Evolutionary conservation across 2,888 invertebrate genomes (phyloP).

Genomic region (Punctoribates punctum): DNA sequence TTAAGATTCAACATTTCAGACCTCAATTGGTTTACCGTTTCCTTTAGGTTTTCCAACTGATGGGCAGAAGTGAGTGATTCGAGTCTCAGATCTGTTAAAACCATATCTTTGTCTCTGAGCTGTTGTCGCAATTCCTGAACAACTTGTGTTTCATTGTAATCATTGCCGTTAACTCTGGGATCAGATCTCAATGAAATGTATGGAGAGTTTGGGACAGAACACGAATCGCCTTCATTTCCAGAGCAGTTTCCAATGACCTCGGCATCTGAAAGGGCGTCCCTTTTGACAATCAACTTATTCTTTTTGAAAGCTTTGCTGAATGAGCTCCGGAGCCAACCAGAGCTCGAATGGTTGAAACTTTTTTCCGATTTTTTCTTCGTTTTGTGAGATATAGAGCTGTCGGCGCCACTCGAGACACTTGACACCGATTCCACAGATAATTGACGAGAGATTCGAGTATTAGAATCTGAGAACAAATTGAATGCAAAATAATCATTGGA

Average conservation of each 20-base stretch:
- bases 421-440: slow-evolving; percentile 50
- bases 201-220: slow-evolving; percentile 56
- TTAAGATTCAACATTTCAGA: slow-evolving; percentile 94
- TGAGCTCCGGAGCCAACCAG: slow-evolving; percentile 82
- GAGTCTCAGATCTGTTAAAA: slow-evolving; percentile 89
- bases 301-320: slow-evolving; percentile 86
- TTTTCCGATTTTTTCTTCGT: slow-evolving; percentile 48
- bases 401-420: slow-evolving; percentile 46
- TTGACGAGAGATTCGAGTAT: slow-evolving; percentile 46
- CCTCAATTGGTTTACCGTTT: slow-evolving; percentile 95
- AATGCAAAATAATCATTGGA: not conserved
- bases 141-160: slow-evolving; percentile 44
- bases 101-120: slow-evolving; percentile 89
- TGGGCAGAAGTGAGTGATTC: slow-evolving; percentile 96
- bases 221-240: slow-evolving; percentile 33
- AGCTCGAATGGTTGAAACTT: slow-evolving; percentile 7
- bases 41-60: slow-evolving; percentile 91
- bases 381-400: slow-evolving; percentile 47
- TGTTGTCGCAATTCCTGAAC: slow-evolving; percentile 81
- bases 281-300: slow-evolving; percentile 48
- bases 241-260: slow-evolving; percentile 53
- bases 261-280: slow-evolving; percentile 57
- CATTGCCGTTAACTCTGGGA: slow-evolving; percentile 45
- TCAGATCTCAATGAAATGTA: slow-evolving; percentile 49
- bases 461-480: not conserved